phyloP scores from a whole-genome alignment of 2,888 invertebrate species.

The Oscheius sp. region DNA sequence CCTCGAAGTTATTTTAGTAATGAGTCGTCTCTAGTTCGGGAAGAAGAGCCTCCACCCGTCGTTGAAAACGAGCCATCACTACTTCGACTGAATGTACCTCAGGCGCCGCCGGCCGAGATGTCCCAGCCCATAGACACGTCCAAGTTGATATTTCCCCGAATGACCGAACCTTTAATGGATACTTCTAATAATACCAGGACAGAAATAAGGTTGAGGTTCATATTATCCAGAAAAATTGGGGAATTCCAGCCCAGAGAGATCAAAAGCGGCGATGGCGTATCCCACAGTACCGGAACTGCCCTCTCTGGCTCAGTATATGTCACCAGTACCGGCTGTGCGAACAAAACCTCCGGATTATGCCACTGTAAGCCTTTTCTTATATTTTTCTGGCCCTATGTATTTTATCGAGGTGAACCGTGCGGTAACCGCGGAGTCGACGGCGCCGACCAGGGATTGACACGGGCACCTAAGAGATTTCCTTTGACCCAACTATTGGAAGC shows the following conservation, averaged over 20 bases:
- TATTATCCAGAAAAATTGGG: neutral
- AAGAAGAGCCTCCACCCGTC: neutral
- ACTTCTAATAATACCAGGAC: conserved; percentile 2
- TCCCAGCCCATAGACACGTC: conserved; percentile 7
- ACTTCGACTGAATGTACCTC: too few relatives aligned
- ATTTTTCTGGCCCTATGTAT: neutral
- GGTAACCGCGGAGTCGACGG: too few relatives aligned
- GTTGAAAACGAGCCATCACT: neutral
- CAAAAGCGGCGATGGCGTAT: conserved; percentile 16
- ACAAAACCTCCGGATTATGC: conserved; percentile 23
- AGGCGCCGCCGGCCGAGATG: neutral
- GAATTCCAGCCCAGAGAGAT: neutral
- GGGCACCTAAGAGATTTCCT: too few relatives aligned
- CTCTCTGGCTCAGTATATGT: neutral
- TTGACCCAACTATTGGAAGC: too few relatives aligned
- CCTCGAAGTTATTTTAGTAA: neutral
- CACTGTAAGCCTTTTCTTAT: neutral
- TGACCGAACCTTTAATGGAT: conserved; percentile 14
- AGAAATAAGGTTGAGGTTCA: neutral
- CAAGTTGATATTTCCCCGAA: conserved; percentile 29
- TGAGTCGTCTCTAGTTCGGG: neutral
- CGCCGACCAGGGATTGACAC: too few relatives aligned
- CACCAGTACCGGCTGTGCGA: neutral
- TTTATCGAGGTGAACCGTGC: too few relatives aligned
- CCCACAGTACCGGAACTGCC: conserved; percentile 31